Evolutionary conservation across 2,113 vertebrate species (phyloP), one percentile per base, ranked within the genome.

Genomic region (Sorex araneus): DNA sequence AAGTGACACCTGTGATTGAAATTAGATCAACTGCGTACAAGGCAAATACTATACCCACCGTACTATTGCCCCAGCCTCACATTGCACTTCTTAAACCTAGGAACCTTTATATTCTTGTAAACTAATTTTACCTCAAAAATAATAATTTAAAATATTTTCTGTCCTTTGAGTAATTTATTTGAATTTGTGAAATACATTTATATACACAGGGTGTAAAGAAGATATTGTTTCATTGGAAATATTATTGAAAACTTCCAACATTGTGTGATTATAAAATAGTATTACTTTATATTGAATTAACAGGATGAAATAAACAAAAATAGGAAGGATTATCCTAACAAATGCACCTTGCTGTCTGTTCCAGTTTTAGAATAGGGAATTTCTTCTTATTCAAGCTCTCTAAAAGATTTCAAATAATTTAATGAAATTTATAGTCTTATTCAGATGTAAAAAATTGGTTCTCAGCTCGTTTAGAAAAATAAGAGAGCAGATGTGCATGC

Each of bases 161-260:
- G 3, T 30, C 50, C 21, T 95, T 90, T 43, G 19, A 93, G 45
- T 47, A 32, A 69, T 92, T 95, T 93, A 93, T 75, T 94, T 77
- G n/a, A 84, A 79, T 82, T 77, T 91, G 34, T 87, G 70, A 82
- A n/a, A n/a, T n/a, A n/a, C n/a, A 57, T 73, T 73, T 84, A n/a
- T 57, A 28, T 76, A 69, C 0, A n/a, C 0, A 84, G 13, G n/a
- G 9, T 84, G 63, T n/a, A 69, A 57, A 90, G 76, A 75, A 83
- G 78, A 80, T 80, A 91, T 84, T 8, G 57, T 54, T 89, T 74
- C 63, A 16, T 47, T 78, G 47, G 21, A 94, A 94, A 90, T 13
- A 87, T 18, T 85, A n/a, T 30, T 45, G 13, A 60, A 60, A 28
- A 34, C 12, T 85, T 15, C 75, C 15, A 60, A 78, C 81, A 91